Evolutionary conservation across 2,888 invertebrate species (phyloP), one percentile per base, ranked within the genome.

Genomic region (Linnaemya tessellans): DNA sequence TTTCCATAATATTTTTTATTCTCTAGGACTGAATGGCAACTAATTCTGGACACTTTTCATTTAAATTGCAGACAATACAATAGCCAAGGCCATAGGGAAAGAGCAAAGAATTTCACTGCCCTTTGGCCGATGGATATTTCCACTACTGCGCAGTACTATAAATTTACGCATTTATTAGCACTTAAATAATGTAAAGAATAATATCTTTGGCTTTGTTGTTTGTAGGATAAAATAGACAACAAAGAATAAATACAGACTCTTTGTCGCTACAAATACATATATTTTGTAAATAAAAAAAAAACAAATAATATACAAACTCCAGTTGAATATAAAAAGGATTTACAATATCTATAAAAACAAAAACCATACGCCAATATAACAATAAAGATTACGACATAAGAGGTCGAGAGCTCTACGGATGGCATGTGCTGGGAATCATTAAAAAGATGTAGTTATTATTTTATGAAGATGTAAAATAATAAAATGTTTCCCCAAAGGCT

Each of bases 381-480:
- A 20, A 20, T 18, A 18, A 20, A 51, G 18, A 5, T 20, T 8
- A 20, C 18, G 18, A 15, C 9, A 20, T 1, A 51, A 20, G 2
- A 51, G 3, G 15, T 1, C 1, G 51, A 51, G 10, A 46, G 20
- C 51, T 51, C 20, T 41, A 30, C 49, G 13, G 22, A 38, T 46
- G 3, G 54, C 41, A 62, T 74, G 74, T 83, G 68, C 35, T 20
- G 46, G 73, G 83, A 79, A 83, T 78, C 73, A 51, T 68, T 68
- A 79, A 83, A 64, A n/a, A n/a, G 46, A 15, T 2, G 4, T 11
- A 1, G 15, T n/a, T 46, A 15, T 46, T n/a, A 3, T 68, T 81
- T 35, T n/a, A 62, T 15, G 49, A 35, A 49, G 11, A 46, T 74
- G 49, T 11, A 13, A 43, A 25, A 58, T 46, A 58, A 71, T 51